These are phyloP conservation scores for Caradrina clavipalpis DNA, from an alignment of 2,888 invertebrate species.

Conservation along the genomic window DNA sequence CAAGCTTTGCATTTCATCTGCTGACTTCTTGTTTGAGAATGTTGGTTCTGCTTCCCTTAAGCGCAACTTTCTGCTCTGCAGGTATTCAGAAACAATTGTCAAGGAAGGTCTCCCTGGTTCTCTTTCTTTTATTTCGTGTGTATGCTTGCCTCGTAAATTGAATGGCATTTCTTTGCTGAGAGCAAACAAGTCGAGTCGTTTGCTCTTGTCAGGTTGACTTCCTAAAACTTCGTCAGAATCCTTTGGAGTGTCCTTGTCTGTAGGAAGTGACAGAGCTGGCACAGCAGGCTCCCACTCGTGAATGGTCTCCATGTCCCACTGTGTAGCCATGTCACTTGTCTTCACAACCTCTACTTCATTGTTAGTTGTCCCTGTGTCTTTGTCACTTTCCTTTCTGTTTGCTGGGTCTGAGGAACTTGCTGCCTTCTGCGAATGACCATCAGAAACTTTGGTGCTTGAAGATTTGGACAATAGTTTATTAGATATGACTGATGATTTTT, in stretches of 20 bases:
- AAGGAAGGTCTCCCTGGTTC: slow-evolving; percentile 75
- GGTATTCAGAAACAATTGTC: slow-evolving; percentile 83
- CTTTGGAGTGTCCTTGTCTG: slow-evolving; percentile 73
- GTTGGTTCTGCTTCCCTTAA: slow-evolving; percentile 75
- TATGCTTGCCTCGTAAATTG: slow-evolving; percentile 77
- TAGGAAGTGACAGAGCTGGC: slow-evolving; percentile 76
- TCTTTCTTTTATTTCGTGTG: slow-evolving; percentile 64
- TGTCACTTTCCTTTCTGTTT: slow-evolving; percentile 55
- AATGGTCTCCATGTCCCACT: slow-evolving; percentile 79
- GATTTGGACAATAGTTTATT: slow-evolving; percentile 72
- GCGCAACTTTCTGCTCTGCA: slow-evolving; percentile 82
- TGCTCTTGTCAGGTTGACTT: slow-evolving; percentile 75
- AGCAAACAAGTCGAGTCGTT: slow-evolving; percentile 83
- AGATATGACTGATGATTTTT: slow-evolving; percentile 75
- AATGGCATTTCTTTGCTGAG: slow-evolving; percentile 87
- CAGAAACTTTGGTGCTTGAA: slow-evolving; percentile 57
- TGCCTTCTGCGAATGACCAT: slow-evolving; percentile 50
- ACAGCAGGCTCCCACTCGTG: slow-evolving; percentile 80
- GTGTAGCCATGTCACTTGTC: slow-evolving; percentile 82
- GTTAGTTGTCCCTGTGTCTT: slow-evolving; percentile 54
- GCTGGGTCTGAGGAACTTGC: slow-evolving; percentile 41
- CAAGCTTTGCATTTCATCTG: slow-evolving; percentile 80
- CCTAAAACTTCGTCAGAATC: slow-evolving; percentile 70
- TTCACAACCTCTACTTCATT: slow-evolving; percentile 54
- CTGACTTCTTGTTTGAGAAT: slow-evolving; percentile 67